phyloP scores from a whole-genome alignment of 2,113 vertebrate species.

The Agapornis roseicollis region DNA sequence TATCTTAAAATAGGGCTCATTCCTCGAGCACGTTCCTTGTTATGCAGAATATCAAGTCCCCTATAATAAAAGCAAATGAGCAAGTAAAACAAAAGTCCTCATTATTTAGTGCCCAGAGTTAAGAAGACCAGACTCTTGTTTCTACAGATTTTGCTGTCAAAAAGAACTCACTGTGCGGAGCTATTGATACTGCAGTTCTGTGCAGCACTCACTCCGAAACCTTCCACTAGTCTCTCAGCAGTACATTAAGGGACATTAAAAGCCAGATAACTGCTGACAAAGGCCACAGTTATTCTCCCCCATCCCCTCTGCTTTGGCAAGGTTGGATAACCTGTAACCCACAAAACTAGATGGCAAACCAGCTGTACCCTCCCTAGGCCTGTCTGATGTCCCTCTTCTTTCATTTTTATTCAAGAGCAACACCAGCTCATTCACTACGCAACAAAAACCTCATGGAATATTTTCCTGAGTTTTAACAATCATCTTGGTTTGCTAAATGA shows the following conservation, averaged over 20 bases:
- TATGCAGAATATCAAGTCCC: not conserved
- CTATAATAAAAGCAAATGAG: not conserved
- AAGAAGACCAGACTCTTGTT: not conserved
- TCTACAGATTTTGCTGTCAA: not conserved
- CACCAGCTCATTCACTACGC: not conserved
- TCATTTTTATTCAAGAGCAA: not conserved
- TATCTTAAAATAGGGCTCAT: not conserved
- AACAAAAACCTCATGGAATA: not conserved
- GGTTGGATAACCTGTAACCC: not conserved
- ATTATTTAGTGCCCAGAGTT: not conserved
- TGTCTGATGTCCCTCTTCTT: not conserved
- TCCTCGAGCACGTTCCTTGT: not conserved
- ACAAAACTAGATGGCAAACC: not conserved
- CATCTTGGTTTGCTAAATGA: slow-evolving; percentile 14
- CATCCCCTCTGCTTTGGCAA: not conserved
- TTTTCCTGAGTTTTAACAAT: not conserved
- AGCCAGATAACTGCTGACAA: not conserved
- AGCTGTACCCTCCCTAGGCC: not conserved
- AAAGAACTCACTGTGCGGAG: not conserved
- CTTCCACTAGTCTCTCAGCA: not conserved
- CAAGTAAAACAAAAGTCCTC: not conserved
- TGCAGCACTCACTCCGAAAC: not conserved
- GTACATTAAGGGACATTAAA: not conserved
- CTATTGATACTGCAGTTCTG: not conserved
- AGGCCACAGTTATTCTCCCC: not conserved